phyloP scores from a whole-genome alignment of 1,140 invertebrate species.

The Drosophila guanche region DNA sequence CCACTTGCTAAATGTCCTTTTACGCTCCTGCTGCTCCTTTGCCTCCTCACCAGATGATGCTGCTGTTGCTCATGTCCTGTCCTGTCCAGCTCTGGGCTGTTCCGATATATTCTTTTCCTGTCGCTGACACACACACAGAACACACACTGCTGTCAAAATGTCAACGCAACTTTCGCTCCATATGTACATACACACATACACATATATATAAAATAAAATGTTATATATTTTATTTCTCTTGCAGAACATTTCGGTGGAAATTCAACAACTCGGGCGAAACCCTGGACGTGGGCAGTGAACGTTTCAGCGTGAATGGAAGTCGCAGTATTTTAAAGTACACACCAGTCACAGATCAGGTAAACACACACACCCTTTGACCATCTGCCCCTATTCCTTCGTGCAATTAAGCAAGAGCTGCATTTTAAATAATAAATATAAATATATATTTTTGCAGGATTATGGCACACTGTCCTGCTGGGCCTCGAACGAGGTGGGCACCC shows the following conservation, averaged over 20 bases:
- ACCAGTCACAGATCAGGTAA: slow-evolving; percentile 87
- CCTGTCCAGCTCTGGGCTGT: too few relatives aligned
- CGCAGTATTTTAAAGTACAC: slow-evolving; percentile 88
- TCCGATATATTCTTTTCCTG: slow-evolving; percentile 6
- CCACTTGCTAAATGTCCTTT: slow-evolving; percentile 37
- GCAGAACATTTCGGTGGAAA: slow-evolving; percentile 92
- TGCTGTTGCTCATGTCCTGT: too few relatives aligned
- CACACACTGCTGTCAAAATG: slow-evolving; percentile 71
- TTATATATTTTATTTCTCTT: slow-evolving; percentile 1
- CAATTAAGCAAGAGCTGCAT: slow-evolving; percentile 63
- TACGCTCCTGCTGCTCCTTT: background rate
- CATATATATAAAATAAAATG: background rate
- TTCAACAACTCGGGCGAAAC: slow-evolving; percentile 95
- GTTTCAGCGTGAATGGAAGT: slow-evolving; percentile 88
- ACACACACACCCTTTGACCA: slow-evolving; percentile 12
- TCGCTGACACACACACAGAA: slow-evolving; percentile 38
- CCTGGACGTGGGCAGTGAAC: slow-evolving; percentile 89
- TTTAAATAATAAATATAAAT: slow-evolving; percentile 61
- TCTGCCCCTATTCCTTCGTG: slow-evolving; percentile 9
- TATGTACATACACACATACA: slow-evolving; percentile 30
- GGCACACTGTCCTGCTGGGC: slow-evolving; percentile 91
- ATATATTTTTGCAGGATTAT: slow-evolving; percentile 85
- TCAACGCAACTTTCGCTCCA: slow-evolving; percentile 69
- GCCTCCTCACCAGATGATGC: slow-evolving; percentile 5
- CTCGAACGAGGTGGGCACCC: slow-evolving; percentile 89